Evolutionary conservation across 2,797 vertebrate genomes (phyloP), one percentile per base, ranked within the genome.

Genomic region (Apodemus agrarius): DNA sequence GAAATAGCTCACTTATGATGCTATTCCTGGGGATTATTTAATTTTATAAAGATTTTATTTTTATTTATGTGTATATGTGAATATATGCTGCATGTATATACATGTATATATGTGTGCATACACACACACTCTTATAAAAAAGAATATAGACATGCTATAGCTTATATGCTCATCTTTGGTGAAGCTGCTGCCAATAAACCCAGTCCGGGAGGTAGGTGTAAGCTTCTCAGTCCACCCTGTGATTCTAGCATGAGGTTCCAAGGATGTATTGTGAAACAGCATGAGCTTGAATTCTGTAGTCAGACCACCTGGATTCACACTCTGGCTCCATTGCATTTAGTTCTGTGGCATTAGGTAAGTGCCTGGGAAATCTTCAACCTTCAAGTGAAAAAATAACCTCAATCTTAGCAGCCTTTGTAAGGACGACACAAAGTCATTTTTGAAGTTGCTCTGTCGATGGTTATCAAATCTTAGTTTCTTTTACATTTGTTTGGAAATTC

Each of bases 401-500:
- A 49, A 13, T 49, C n/a, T 80, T 79, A 87, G 87, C 81, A 24
- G 6, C 75, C 14, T 89, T 69, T 92, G 26, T 79, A 49, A 96
- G 29, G 59, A 90, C 40, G 86, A 61, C n/a, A 59, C 78, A 31
- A 75, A 29, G 65, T 29, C 14, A 57, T 40, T 87, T 85, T 87
- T 81, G 29, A 84, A 80, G 43, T 78, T 91, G 69, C 82, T 52
- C 80, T 10, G 1, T 59, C 8, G 12, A 8, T 54, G 16, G 8
- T 91, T 78, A 94, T 22, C 21, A 67, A 79, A 69, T 90, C 40
- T 87, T 84, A 72, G 49, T 82, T 75, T 79, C 26, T 90, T 94
- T 93, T 72, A 46, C 14, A 67, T 43, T 92, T 94, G 52, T 69
- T 91, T 96, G 40, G 59, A 94, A 94, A 69, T n/a, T n/a, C 65